Base-by-base conservation (phyloP, 2,888 invertebrate genomes). In the Iselma pallidipennis region DNA sequence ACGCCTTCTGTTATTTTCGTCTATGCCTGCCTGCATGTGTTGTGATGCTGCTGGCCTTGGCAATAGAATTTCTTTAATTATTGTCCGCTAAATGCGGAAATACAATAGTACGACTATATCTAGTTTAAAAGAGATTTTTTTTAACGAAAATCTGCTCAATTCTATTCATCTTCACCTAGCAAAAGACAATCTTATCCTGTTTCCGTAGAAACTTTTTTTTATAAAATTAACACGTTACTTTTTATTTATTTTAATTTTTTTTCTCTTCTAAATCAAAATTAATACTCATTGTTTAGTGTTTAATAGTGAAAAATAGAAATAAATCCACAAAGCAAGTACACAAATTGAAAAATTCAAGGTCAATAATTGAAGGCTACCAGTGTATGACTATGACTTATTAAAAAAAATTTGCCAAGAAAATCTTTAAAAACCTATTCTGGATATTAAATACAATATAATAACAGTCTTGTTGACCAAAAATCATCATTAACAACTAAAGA, bases 1-100 rank as follows among this genome's bases (percentile, higher is more conserved):
- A 57, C 42, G 58, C 57, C 63, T 63, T 57, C 56, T 63, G 59
- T 59, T 59, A 53, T 59, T 55, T 57, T 59, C 42, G 59, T 57
- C 58, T 61, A 60, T 61, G 16, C 7, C 7, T 37, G 21, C 21
- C 45, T 33, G 52, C 33, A 52, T 52, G 33, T 52, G 28, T 12
- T 23, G 29, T 28, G 26, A 12, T 26, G 52, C 31, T 33, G 52
- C 10, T 31, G 29, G 28, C 31, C 29, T 29, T 31, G 29, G 31
- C 33, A 14, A 12, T 9, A 31, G 29, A 52, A 21, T 31, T 52
- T 52, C 52, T 52, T 16, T 23, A 31, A 52, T 52, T 31, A 33
- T 52, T 19, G 12, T 52, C 26, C 50, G 31, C 28, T 23, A 52
- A 14, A 33, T 33, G 33, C 52, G 52, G 52, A 52, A 52, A 52